Evolutionary conservation across 2,113 vertebrate genomes (phyloP).

Genomic region (Phoxinus phoxinus): DNA sequence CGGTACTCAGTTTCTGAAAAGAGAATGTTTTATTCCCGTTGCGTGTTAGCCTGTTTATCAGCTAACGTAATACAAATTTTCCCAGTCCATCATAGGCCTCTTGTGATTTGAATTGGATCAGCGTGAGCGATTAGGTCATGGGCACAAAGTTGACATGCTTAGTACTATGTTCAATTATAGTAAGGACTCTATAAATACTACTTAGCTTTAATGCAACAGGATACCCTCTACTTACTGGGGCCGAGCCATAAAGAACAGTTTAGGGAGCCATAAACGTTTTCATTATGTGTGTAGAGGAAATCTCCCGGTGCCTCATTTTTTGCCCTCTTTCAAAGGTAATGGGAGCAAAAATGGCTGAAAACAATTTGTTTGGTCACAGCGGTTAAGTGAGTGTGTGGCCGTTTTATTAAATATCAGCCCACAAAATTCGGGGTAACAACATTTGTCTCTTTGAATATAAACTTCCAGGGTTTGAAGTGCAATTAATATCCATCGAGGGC

Average conservation of each 20-base stretch:
- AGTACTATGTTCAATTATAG: slow-evolving; percentile 35
- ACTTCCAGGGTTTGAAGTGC: slow-evolving; percentile 1
- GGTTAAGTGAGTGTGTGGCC: slow-evolving; percentile 57
- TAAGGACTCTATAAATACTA: slow-evolving; percentile 63
- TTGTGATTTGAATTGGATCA: slow-evolving; percentile 57
- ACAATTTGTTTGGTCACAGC: slow-evolving; percentile 68
- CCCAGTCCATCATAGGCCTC: neutral
- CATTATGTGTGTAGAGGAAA: slow-evolving; percentile 63
- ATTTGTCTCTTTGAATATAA: slow-evolving; percentile 28
- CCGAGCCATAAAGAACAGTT: slow-evolving; percentile 62
- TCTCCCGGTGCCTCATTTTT: slow-evolving; percentile 54
- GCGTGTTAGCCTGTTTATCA: neutral
- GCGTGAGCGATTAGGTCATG: slow-evolving; percentile 49
- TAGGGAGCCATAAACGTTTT: slow-evolving; percentile 66
- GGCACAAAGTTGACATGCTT: slow-evolving; percentile 13
- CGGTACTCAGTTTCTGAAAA: neutral
- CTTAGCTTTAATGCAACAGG: slow-evolving; percentile 62
- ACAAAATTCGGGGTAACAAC: slow-evolving; percentile 36
- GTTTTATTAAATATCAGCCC: slow-evolving; percentile 49
- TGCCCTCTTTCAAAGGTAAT: slow-evolving; percentile 56
- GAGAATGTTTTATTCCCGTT: neutral
- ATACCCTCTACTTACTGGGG: slow-evolving; percentile 61
- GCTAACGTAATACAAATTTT: slow-evolving; percentile 11
- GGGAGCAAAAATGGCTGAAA: slow-evolving; percentile 60
- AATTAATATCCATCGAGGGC: slow-evolving; percentile 1